Evolutionary conservation across 2,113 vertebrate species (phyloP), one percentile per base, ranked within the genome.

Genomic region (Hemibagrus wyckioides): DNA sequence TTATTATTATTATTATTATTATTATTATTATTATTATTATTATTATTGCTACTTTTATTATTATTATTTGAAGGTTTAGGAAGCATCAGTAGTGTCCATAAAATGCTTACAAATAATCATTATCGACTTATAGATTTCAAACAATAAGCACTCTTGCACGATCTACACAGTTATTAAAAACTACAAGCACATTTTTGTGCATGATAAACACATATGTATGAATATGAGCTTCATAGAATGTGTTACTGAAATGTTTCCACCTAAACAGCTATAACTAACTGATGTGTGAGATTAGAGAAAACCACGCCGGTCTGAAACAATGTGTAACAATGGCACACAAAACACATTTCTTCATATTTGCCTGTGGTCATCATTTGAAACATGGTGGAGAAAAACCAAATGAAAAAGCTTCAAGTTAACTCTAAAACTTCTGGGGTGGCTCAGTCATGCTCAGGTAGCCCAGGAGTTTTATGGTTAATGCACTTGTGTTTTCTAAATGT

Each of bases 401-500:
- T 91, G 85, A 90, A 91, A 94, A 88, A 85, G 87, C 81, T 25
- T 87, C 5, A 57, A 79, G 93, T 95, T 94, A 93, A 93, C 94
- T 89, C 85, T 94, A 94, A 94, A 94, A 94, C 94, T 94, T 91
- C 92, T 80, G 91, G 93, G 92, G 56, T 67, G 63, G 39, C 59
- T 79, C 14, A 44, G 83, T 82, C 84, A 25, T 56, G 14, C 89
- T 83, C 86, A 87, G 41, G 50, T 50, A 82, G 61, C 90, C 87
- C 90, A 13, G 75, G 83, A 94, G 95, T 95, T 95, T 94, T 94
- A 92, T 87, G 15, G 95, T 95, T 95, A 94, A 94, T 93, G 83
- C 90, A 91, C 85, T 33, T 85, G 44, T 90, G 41, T 94, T 93
- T 88, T 90, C 87, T 92, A 86, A 94, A 97, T 99, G 98, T 99